Base-by-base conservation (phyloP, 53 echinoderm and acorn worm genomes). In the Luidia sarsii region DNA sequence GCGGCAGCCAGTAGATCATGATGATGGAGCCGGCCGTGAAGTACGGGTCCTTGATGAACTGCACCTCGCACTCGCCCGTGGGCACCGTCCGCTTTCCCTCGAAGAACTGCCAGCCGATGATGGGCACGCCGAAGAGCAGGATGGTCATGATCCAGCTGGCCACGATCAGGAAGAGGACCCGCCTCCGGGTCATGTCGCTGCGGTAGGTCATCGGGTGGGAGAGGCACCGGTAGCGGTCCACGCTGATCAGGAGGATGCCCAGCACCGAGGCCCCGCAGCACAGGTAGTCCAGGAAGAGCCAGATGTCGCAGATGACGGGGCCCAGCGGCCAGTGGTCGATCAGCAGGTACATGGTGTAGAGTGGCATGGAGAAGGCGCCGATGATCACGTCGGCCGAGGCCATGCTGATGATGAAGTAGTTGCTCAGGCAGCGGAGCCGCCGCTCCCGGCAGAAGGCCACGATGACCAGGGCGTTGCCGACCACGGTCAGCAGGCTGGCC, bases 191-290 rank as follows among this genome's bases (percentile, higher is more conserved):
- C 95, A 95, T 95, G 33, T 89, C 80, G 36, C 87, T 89, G 20
- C 91, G 87, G 37, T 95, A 95, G 33, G 89, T 89, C 95, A 95
- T 95, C 6, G 95, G 95, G 49, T 83, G 83, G 10, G 87, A 86
- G 20, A 95, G 51, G 35, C 89, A 82, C 18, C 87, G 67, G 70
- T 95, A 95, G 15, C 95, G 83, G 57, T 95, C 95, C 9, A 95
- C 86, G 64, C 95, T 92, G 18, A 95, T 95, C 21, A 91, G 66
- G n/a, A 95, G 83, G 51, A 95, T 95, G 11, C 95, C 91, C 9
- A 95, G 37, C 3, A 95, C 91, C 35, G 95, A 95, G 22, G 95
- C 95, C 37, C 91, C 95, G 49, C 95, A 95, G 50, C 95, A 95
- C 18, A 95, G 74, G 57, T 92, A 95, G 57, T 95, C 95, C 24